Evolutionary conservation across 2,888 invertebrate species (phyloP), one percentile per base, ranked within the genome.

Genomic region (Tiliacea aurago): DNA sequence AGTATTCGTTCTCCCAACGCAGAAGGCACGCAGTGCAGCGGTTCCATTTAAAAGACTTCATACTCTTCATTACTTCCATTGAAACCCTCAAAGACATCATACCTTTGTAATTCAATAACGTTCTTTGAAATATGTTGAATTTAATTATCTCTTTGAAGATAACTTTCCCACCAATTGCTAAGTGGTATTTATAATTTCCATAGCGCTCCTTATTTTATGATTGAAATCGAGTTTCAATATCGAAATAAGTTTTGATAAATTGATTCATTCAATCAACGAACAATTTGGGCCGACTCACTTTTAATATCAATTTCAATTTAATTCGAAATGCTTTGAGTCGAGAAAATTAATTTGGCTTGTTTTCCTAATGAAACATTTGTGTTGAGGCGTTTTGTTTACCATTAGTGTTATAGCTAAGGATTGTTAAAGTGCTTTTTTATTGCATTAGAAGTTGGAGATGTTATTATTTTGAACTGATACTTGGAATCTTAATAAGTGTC

Each of bases 271-370:
- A 78, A 80, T 82, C 80, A 79, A 61, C 69, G 83, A 79, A 79
- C 74, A 76, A 83, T 86, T 86, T 76, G 49, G 59, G 63, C 69
- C 58, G 69, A 59, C 78, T 79, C 68, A 64, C 70, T 83, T 83
- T 81, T 84, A 80, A 84, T 85, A 85, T 82, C 65, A 76, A 78
- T 82, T 86, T 78, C 82, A 58, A 74, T 82, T 69, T 70, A 71
- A 73, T 81, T 76, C 62, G 10, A 76, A 79, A 76, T 75, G 71
- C 71, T 82, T 82, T 51, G 74, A 76, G 76, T 53, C 67, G 71
- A n/a, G 77, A 73, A 80, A 86, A 86, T 86, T 84, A 77, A 78
- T 76, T 76, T 86, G 71, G 71, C 74, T 79, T 81, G 84, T 84
- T 86, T 79, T 73, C 65, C 58, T 83, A 85, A 83, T 75, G 45